Conservation (phyloP, 1,140 invertebrate genomes). For the Aphelenchoides besseyi region DNA sequence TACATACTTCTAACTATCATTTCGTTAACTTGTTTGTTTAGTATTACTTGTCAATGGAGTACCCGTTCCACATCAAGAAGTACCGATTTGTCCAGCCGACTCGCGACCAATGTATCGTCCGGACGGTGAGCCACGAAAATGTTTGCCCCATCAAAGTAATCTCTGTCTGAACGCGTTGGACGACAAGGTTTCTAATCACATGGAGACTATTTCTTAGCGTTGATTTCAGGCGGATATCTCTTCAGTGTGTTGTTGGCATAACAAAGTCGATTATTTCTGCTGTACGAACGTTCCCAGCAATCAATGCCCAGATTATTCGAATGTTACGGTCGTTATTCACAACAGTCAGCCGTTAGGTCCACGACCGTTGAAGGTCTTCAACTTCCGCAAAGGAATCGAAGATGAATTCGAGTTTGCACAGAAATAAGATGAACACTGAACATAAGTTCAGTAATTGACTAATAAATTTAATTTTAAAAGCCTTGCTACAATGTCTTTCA, state of each 20-base stretch:
- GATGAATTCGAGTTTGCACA: conserved; percentile 43
- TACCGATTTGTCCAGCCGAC: conserved; percentile 33
- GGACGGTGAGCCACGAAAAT: conserved; percentile 59
- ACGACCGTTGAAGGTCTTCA: conserved; percentile 53
- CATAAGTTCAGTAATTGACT: neutral
- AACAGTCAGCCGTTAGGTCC: conserved; percentile 59
- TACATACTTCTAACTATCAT: no score
- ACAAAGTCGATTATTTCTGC: conserved; percentile 62
- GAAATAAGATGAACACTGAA: no score
- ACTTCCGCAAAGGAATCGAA: conserved; percentile 60
- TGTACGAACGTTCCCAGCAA: conserved; percentile 49
- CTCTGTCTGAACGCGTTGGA: conserved; percentile 59
- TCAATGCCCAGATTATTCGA: conserved; percentile 53
- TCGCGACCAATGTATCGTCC: conserved; percentile 38
- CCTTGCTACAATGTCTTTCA: no score
- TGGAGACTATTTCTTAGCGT: neutral
- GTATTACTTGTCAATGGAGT: conserved; percentile 7
- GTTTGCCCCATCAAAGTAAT: conserved; percentile 58
- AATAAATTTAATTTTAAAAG: neutral
- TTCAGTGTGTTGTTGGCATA: conserved; percentile 60
- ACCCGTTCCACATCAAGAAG: conserved; percentile 19
- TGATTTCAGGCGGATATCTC: conserved; percentile 45
- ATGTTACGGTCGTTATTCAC: conserved; percentile 61
- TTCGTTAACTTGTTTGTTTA: no score
- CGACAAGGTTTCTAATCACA: conserved; percentile 43